phyloP scores from a whole-genome alignment of 2,888 invertebrate species.

The Drosophila lutescens region DNA sequence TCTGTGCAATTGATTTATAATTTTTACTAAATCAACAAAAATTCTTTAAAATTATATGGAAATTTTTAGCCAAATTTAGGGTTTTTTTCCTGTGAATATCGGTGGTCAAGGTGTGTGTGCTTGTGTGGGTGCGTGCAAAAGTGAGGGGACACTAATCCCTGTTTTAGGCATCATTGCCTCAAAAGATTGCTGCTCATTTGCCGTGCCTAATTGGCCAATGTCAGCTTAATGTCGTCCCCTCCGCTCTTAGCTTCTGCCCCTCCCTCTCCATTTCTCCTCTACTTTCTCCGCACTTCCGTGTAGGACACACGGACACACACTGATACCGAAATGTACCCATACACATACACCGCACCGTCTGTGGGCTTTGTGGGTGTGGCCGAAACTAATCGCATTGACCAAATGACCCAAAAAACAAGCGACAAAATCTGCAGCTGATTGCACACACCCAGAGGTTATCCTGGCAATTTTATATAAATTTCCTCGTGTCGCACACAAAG shows the following conservation, averaged over 20 bases:
- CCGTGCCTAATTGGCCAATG: slow-evolving; percentile 73
- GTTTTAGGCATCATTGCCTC: slow-evolving; percentile 73
- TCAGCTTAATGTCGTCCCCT: slow-evolving; percentile 72
- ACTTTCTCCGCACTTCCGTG: slow-evolving; percentile 32
- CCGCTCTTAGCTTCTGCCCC: slow-evolving; percentile 13
- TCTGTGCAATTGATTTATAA: too few relatives aligned
- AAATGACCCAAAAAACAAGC: slow-evolving; percentile 72
- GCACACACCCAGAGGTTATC: slow-evolving; percentile 41
- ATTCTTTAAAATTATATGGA: too few relatives aligned
- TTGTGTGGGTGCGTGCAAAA: slow-evolving; percentile 1
- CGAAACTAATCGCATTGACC: slow-evolving; percentile 65
- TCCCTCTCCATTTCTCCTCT: not conserved
- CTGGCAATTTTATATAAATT: slow-evolving; percentile 53
- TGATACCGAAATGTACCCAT: slow-evolving; percentile 8
- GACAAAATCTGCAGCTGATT: slow-evolving; percentile 66
- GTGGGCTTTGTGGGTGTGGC: slow-evolving; percentile 45
- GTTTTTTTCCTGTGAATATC: not conserved
- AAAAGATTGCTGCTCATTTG: slow-evolving; percentile 77
- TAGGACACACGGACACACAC: slow-evolving; percentile 14
- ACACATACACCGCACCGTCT: slow-evolving; percentile 15
- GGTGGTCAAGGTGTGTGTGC: slow-evolving; percentile 29
- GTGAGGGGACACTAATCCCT: slow-evolving; percentile 42
- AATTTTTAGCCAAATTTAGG: not conserved
- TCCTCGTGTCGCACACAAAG: slow-evolving; percentile 52
- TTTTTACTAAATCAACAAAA: too few relatives aligned